Evolutionary conservation across 2,888 invertebrate species (phyloP).

Genomic region (Laspeyria flexula): DNA sequence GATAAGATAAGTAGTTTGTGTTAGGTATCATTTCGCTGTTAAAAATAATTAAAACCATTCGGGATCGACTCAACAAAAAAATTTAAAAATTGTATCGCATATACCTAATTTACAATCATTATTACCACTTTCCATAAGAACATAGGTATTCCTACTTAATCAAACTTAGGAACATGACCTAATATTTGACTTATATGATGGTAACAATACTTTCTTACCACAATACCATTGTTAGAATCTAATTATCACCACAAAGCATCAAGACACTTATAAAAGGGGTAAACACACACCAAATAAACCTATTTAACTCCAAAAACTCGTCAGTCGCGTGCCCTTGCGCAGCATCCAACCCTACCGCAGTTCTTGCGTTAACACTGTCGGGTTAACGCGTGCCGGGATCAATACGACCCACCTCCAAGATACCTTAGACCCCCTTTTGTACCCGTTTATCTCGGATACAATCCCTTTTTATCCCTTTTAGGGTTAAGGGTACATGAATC

Average conservation of each 20-base stretch:
- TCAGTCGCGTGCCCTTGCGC: conserved; percentile 67
- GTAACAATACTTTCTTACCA: too few species aligned
- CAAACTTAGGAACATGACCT: too few species aligned
- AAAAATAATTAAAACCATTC: too few species aligned
- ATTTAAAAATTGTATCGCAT: too few species aligned
- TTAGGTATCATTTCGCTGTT: too few species aligned
- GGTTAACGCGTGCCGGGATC: conserved; percentile 79
- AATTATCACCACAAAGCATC: neutral
- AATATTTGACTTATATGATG: too few species aligned
- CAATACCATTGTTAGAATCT: neutral
- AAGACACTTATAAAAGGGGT: conserved; percentile 18
- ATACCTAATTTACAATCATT: too few species aligned
- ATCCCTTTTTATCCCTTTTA: conserved; percentile 74
- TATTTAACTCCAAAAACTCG: conserved; percentile 46
- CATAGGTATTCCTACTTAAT: too few species aligned
- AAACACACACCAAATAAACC: conserved; percentile 36
- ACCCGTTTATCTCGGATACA: conserved; percentile 69
- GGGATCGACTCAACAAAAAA: too few species aligned
- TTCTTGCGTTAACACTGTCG: conserved; percentile 67
- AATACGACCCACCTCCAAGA: conserved; percentile 71
- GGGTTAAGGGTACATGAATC: conserved; percentile 78
- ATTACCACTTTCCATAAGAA: too few species aligned
- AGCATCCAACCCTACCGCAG: conserved; percentile 66
- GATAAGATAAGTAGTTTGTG: too few species aligned
- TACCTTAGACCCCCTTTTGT: conserved; percentile 56